Conservation (phyloP, 2,888 invertebrate species). For the Zelleria hepariella region DNA sequence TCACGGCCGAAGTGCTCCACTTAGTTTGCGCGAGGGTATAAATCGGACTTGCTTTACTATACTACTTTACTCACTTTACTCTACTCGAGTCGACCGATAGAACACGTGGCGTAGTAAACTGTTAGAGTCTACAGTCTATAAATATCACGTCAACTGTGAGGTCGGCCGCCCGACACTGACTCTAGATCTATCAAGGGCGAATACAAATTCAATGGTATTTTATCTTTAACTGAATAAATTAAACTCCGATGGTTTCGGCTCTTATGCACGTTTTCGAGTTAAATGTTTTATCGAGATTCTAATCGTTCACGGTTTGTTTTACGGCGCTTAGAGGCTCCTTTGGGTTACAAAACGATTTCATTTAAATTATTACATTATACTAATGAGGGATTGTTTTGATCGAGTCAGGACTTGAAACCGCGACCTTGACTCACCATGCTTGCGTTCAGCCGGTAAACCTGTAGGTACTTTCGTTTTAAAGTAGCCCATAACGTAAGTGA, state of each 20-base stretch:
- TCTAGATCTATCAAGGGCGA: not conserved
- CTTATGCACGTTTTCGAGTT: no score
- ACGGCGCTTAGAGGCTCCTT: not conserved
- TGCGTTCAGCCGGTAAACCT: no score
- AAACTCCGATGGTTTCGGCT: not conserved
- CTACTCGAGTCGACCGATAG: not conserved
- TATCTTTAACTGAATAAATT: not conserved
- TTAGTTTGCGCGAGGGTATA: no score
- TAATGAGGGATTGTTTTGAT: no score
- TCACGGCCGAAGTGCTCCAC: not conserved
- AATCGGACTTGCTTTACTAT: no score
- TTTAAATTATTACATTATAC: not conserved
- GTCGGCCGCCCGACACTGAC: not conserved
- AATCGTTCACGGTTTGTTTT: not conserved
- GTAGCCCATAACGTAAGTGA: no score
- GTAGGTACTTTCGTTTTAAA: no score
- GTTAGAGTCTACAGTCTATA: not conserved
- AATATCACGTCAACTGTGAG: not conserved
- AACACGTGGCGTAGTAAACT: constrained; percentile 2
- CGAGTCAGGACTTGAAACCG: no score
- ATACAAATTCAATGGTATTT: not conserved
- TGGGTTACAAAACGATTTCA: not conserved
- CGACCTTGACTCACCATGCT: no score
- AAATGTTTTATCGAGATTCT: not conserved
- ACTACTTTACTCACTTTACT: not conserved